Evolutionary conservation across 2,888 invertebrate genomes (phyloP).

Genomic region (Cheilosia pagana): DNA sequence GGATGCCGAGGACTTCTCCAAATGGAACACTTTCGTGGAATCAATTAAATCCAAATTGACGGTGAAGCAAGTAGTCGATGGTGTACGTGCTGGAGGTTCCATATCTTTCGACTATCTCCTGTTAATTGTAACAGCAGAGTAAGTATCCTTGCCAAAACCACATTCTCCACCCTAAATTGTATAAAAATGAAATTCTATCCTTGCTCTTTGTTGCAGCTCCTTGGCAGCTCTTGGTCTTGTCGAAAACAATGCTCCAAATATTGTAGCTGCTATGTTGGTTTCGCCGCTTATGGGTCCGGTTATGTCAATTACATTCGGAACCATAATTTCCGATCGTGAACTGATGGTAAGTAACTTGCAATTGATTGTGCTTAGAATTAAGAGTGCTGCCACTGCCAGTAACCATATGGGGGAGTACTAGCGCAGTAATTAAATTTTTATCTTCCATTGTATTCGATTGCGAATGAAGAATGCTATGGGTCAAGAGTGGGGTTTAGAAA

Average conservation of each 20-base stretch:
- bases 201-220: conserved; percentile 85
- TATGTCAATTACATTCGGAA: conserved; percentile 93
- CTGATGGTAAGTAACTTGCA: conserved; percentile 83
- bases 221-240: conserved; percentile 92
- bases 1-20: conserved; percentile 84
- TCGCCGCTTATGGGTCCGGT: conserved; percentile 93
- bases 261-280: conserved; percentile 91
- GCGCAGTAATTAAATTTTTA: conserved; percentile 11
- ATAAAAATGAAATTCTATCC: conserved; percentile 7
- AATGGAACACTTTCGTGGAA: conserved; percentile 89
- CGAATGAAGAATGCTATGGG: neutral
- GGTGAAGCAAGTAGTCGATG: conserved; percentile 93
- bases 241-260: conserved; percentile 92
- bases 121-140: conserved; percentile 92
- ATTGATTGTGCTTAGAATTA: neutral
- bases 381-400: neutral
- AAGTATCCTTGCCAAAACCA: conserved; percentile 81
- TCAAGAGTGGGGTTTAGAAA: neutral
- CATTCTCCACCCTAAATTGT: neutral
- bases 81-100: conserved; percentile 89
- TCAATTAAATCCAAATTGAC: conserved; percentile 91
- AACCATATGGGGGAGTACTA: neutral
- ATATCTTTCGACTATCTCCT: conserved; percentile 93
- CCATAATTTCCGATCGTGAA: conserved; percentile 89
- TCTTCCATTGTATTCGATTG: neutral